Conservation (phyloP, 2,888 invertebrate genomes). For the Xylota segnis region DNA sequence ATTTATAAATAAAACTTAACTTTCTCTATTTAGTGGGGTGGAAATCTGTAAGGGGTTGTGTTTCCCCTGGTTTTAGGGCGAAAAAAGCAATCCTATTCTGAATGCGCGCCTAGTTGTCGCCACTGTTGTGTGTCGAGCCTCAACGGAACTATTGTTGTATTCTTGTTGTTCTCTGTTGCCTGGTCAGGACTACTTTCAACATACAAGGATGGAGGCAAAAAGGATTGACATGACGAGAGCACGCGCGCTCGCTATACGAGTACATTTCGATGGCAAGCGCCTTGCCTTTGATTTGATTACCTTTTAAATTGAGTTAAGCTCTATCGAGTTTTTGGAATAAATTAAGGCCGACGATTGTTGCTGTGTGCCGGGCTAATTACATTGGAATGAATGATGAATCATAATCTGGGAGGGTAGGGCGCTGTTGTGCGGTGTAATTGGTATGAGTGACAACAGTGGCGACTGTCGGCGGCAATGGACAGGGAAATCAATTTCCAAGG, state of each 20-base stretch:
- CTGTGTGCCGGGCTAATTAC: slow-evolving; percentile 62
- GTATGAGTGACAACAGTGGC: slow-evolving; percentile 19
- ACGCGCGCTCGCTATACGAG: too few species aligned
- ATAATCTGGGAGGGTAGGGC: slow-evolving; percentile 60
- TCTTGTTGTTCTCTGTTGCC: neutral
- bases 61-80: too few species aligned
- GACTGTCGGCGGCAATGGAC: slow-evolving; percentile 11
- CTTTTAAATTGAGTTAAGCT: slow-evolving; percentile 48
- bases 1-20: slow-evolving; percentile 44
- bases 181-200: too few species aligned
- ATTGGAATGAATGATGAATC: slow-evolving; percentile 67
- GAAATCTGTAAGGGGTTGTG: slow-evolving; percentile 45
- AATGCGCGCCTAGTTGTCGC: slow-evolving; percentile 70
- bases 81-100: slow-evolving; percentile 17
- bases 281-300: slow-evolving; percentile 75
- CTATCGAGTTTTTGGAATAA: slow-evolving; percentile 39
- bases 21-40: slow-evolving; percentile 8
- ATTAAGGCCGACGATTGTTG: slow-evolving; percentile 61
- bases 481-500: slow-evolving; percentile 62
- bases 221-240: slow-evolving; percentile 58
- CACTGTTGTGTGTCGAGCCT: slow-evolving; percentile 23
- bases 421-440: slow-evolving; percentile 25
- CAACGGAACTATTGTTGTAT: slow-evolving; percentile 40
- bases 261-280: slow-evolving; percentile 44
- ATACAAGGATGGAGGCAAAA: slow-evolving; percentile 1